These are phyloP conservation scores for Campopleginae sp. DNA, from an alignment of 2,888 invertebrate genomes.

Conservation along the genomic window DNA sequence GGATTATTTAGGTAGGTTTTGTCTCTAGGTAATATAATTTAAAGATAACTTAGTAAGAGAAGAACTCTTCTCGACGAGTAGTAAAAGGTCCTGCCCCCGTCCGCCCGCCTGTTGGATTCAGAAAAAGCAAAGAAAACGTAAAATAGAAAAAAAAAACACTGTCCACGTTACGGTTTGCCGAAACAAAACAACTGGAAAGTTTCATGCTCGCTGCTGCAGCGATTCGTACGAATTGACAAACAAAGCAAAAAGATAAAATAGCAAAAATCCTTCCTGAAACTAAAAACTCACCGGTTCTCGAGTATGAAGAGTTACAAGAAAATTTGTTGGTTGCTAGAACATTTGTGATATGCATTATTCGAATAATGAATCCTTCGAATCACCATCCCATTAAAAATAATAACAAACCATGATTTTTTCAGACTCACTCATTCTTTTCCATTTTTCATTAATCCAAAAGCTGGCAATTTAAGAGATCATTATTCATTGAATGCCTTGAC, in stretches of 20 bases:
- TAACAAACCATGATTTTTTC: not conserved
- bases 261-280: constrained; percentile 15
- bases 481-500: not conserved
- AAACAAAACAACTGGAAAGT: constrained; percentile 51
- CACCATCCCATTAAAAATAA: not conserved
- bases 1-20: constrained; percentile 78
- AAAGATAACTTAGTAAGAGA: constrained; percentile 42
- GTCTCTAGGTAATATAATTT: constrained; percentile 75
- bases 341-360: constrained; percentile 29
- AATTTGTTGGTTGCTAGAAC: constrained; percentile 61
- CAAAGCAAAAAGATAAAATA: constrained; percentile 22
- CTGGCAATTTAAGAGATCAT: not conserved
- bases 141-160: constrained; percentile 19
- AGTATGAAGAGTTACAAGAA: constrained; percentile 48
- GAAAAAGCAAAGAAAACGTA: constrained; percentile 63
- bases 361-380: constrained; percentile 4
- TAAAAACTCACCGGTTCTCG: constrained; percentile 36
- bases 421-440: not conserved
- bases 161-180: constrained; percentile 59
- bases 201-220: constrained; percentile 60
- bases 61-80: constrained; percentile 76
- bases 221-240: constrained; percentile 24
- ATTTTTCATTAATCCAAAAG: not conserved
- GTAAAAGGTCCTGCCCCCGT: constrained; percentile 76
- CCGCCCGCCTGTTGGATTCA: constrained; percentile 78